Percentiles rank a stretch among this genome's conserved stretches.
phyloP scores from a whole-genome alignment of 2,797 vertebrate species.

The Buphagus erythrorhynchus region DNA sequence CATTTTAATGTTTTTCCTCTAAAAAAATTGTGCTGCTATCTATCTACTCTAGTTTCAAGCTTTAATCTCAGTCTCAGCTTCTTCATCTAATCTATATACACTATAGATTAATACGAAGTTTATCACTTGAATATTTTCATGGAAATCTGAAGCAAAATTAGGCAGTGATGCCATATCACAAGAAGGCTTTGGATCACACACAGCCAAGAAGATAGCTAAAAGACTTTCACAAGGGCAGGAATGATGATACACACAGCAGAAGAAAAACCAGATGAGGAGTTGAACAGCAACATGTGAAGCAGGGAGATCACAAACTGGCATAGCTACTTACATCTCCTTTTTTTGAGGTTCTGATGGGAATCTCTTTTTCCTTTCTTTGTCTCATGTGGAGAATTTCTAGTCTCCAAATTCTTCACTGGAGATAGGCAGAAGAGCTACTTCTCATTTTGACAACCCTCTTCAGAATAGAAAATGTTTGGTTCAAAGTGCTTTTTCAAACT shows the following conservation, averaged over 20 bases:
- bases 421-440: background rate
- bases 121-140: background rate
- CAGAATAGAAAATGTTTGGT: background rate
- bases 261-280: background rate
- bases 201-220: background rate
- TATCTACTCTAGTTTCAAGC: background rate
- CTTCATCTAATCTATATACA: background rate
- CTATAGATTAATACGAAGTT: background rate
- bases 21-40: background rate
- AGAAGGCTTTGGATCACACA: background rate
- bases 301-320: background rate
- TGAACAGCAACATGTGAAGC: background rate
- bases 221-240: background rate
- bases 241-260: background rate
- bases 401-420: background rate
- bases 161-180: background rate
- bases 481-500: background rate
- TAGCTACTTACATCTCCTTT: background rate
- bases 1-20: background rate
- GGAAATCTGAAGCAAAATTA: background rate
- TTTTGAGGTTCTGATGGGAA: background rate
- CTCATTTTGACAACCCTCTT: background rate
- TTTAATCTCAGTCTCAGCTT: background rate
- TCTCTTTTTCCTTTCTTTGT: background rate
- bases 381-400: background rate